Evolutionary conservation across 2,888 invertebrate species (phyloP).

Genomic region (Nebria brevicollis): DNA sequence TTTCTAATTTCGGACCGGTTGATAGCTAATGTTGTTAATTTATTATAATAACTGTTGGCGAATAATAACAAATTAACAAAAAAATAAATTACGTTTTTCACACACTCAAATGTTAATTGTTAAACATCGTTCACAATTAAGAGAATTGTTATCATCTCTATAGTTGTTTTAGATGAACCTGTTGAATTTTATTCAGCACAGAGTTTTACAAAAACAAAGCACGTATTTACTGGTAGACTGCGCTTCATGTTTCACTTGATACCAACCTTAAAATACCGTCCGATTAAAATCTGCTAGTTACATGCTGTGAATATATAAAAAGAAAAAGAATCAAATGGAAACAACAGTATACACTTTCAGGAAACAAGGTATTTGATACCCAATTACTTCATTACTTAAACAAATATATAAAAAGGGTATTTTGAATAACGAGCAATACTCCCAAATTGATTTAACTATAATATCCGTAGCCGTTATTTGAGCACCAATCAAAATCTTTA

Average conservation of each 20-base stretch:
- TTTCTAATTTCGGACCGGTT: too few species aligned
- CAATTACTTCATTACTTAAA: too few species aligned
- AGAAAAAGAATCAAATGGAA: background rate
- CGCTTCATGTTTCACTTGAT: background rate
- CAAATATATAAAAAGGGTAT: too few species aligned
- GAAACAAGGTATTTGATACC: too few species aligned
- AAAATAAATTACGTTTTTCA: background rate
- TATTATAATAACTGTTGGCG: too few species aligned
- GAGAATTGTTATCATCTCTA: background rate
- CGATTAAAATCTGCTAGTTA: background rate
- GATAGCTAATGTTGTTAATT: too few species aligned
- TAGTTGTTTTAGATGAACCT: background rate
- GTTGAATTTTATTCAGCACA: background rate
- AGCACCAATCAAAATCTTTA: too few species aligned
- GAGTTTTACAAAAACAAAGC: background rate
- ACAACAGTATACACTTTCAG: background rate
- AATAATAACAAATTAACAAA: too few species aligned
- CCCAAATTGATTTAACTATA: too few species aligned
- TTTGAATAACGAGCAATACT: too few species aligned
- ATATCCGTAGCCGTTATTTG: too few species aligned
- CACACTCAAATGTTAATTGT: background rate
- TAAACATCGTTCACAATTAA: background rate
- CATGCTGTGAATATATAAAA: background rate
- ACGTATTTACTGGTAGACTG: slow-evolving; percentile 1
- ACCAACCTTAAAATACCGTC: background rate